Base-by-base conservation (phyloP, 2,888 invertebrate species). In the Exephanes ischioxanthus region DNA sequence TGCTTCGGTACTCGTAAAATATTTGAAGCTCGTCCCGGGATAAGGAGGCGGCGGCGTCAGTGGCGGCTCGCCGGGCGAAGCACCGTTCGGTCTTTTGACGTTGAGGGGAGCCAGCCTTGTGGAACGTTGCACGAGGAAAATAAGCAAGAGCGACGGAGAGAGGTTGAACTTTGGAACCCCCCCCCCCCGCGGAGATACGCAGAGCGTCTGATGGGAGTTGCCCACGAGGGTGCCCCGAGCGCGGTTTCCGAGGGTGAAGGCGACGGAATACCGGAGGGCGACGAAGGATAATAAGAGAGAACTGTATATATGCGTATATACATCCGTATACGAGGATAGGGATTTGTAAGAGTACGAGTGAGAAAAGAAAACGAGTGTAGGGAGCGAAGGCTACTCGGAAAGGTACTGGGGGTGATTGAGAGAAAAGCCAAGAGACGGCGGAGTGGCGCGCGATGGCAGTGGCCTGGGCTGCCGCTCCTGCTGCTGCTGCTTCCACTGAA, bases 381-480 rank as follows among this genome's bases (percentile, higher is more conserved):
- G 73, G 78, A 48, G 86, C 70, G 85, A 58, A 58, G 71, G 85
- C 85, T 85, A 87, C 84, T 90, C 76, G 90, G 73, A 37, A 71
- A 72, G 75, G 78, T 73, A 76, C 83, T 48, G 58, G 83, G 91
- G 90, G 89, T 88, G 91, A 91, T 90, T 89, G 90, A 91, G 91
- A 90, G 90, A 91, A 90, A 91, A 89, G 90, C 89, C 83, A 88
- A 86, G 88, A 85, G 72, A 78, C 86, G 83, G 66, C 73, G 66
- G 84, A 80, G 66, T 86, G 84, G 77, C 63, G 77, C 75, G 48
- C 51, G 67, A 53, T 58, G 82, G 75, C 48, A 72, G 72, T 83
- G 85, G 87, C 77, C 85, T 87, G 80, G 83, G 83, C 68, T 75
- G 85, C 85, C 76, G 80, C 70, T 71, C 48, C n/a, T 37, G 53